These are phyloP conservation scores for Verasper variegatus DNA, from an alignment of 2,113 vertebrate genomes.

Conservation along the genomic window DNA sequence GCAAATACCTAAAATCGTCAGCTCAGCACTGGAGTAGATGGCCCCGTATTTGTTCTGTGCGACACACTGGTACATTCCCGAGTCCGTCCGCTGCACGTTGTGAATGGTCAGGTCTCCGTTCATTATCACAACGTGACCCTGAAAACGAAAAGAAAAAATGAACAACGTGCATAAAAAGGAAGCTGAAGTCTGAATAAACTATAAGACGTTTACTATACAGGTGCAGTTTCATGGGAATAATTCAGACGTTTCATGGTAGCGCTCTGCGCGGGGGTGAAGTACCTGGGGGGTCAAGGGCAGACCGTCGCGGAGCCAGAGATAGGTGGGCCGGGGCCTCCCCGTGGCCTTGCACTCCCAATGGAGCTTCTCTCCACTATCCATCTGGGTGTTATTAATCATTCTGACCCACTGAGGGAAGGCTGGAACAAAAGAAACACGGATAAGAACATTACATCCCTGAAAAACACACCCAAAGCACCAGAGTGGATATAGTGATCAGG, in stretches of 20 bases:
- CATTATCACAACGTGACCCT: slow-evolving; percentile 88
- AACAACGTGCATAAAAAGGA: background rate
- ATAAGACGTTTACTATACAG: background rate
- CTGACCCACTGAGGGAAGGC: slow-evolving; percentile 93
- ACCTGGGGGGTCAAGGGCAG: slow-evolving; percentile 87
- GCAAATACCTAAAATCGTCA: slow-evolving; percentile 90
- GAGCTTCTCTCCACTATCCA: slow-evolving; percentile 93
- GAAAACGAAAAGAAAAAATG: slow-evolving; percentile 30
- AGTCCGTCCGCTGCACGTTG: slow-evolving; percentile 88
- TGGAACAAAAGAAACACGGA: slow-evolving; percentile 68
- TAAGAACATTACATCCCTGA: slow-evolving; percentile 62
- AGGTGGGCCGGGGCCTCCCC: slow-evolving; percentile 91
- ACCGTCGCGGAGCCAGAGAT: slow-evolving; percentile 94
- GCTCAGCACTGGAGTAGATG: slow-evolving; percentile 89
- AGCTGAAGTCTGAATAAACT: background rate
- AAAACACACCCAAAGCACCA: slow-evolving; percentile 10
- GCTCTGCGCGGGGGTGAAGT: slow-evolving; percentile 36
- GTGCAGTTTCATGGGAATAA: slow-evolving; percentile 9
- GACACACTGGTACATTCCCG: slow-evolving; percentile 97
- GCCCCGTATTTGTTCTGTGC: slow-evolving; percentile 93
- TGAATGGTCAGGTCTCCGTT: slow-evolving; percentile 90
- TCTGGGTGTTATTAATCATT: slow-evolving; percentile 92
- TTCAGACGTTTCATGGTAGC: slow-evolving; percentile 35
- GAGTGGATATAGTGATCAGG: background rate
- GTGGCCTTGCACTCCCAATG: slow-evolving; percentile 94